phyloP scores from a whole-genome alignment of 2,797 vertebrate genomes.

The Brachymystax lenok region DNA sequence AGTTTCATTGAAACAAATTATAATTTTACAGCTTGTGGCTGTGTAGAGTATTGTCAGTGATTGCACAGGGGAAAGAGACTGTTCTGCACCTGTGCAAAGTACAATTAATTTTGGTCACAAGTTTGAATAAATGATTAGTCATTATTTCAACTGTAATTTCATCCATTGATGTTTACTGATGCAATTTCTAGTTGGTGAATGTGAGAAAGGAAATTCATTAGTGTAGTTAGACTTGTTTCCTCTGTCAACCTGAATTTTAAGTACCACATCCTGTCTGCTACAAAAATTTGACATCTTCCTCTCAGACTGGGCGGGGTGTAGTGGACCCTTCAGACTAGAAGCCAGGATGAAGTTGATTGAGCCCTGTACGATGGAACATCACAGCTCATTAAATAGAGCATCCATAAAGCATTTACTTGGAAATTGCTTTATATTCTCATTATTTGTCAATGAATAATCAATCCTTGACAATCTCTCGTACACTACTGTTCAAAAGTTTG shows the following conservation, averaged over 20 bases:
- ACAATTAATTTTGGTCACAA: neutral
- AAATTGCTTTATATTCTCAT: neutral
- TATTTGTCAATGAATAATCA: neutral
- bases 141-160: neutral
- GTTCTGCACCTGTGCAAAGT: neutral
- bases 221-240: neutral
- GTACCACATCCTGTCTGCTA: constrained; percentile 27
- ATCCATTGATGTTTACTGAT: no score
- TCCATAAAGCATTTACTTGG: neutral
- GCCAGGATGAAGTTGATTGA: neutral
- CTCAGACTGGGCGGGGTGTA: constrained; percentile 18
- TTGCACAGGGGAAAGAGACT: neutral
- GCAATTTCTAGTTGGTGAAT: no score
- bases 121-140: constrained; percentile 23
- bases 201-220: no score
- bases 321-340: constrained; percentile 5
- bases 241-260: constrained; percentile 18
- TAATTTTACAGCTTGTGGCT: neutral
- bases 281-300: neutral
- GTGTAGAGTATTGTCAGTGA: neutral
- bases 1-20: neutral
- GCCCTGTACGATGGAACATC: neutral
- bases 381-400: neutral
- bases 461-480: neutral
- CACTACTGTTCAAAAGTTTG: no score